These are phyloP conservation scores for Aphidius ervi DNA, from an alignment of 1,140 invertebrate species.

Conservation along the genomic window DNA sequence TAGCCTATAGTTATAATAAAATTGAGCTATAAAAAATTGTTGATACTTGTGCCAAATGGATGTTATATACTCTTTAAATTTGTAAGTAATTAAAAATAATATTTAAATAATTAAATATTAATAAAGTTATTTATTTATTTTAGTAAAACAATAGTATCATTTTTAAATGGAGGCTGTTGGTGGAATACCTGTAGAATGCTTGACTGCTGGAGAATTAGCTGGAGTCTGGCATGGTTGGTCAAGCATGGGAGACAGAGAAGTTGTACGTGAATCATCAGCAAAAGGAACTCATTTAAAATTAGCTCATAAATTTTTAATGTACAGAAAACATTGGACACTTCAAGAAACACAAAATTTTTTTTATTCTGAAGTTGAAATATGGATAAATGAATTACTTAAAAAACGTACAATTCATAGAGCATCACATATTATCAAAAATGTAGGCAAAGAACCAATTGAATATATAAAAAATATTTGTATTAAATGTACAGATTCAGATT, in stretches of 20 bases:
- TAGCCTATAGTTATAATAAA: too few relatives aligned
- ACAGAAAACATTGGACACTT: slow-evolving; percentile 53
- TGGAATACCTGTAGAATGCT: slow-evolving; percentile 38
- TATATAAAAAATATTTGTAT: slow-evolving; percentile 57
- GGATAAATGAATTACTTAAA: slow-evolving; percentile 59
- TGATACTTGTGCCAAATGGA: too few relatives aligned
- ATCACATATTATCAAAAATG: slow-evolving; percentile 60
- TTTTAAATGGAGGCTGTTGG: slow-evolving; percentile 24
- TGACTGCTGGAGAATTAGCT: slow-evolving; percentile 34
- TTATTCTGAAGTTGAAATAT: slow-evolving; percentile 56
- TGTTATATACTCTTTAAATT: too few relatives aligned
- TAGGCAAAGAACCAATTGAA: slow-evolving; percentile 55
- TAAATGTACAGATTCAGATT: slow-evolving; percentile 50
- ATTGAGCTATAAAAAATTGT: too few relatives aligned
- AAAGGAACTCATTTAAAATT: slow-evolving; percentile 61
- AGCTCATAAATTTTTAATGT: slow-evolving; percentile 57
- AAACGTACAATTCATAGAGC: slow-evolving; percentile 62
- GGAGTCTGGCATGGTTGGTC: slow-evolving; percentile 60
- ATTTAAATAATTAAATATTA: too few relatives aligned
- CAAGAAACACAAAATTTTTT: slow-evolving; percentile 53
- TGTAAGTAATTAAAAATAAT: too few relatives aligned
- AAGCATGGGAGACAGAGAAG: slow-evolving; percentile 56
- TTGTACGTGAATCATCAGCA: slow-evolving; percentile 62
- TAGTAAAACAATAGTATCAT: too few relatives aligned
- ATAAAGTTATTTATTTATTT: too few relatives aligned